Evolutionary conservation across 2,888 invertebrate species (phyloP).

Genomic region (Cheilosia scutellata): DNA sequence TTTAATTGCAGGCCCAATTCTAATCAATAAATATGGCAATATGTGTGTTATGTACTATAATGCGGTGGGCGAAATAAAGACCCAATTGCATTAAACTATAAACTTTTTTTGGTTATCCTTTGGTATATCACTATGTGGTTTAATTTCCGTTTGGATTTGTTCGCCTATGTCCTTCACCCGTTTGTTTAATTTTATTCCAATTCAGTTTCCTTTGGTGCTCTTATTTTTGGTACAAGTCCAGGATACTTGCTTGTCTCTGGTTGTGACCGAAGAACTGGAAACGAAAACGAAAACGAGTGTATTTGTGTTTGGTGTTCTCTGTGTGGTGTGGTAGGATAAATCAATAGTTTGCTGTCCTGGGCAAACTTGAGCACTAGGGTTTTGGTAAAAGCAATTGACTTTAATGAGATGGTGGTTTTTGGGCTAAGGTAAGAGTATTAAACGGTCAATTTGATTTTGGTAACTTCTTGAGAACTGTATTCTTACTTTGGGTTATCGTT

Average conservation of each 20-base stretch:
- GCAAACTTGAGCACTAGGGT: slow-evolving; percentile 18
- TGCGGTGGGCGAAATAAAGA: slow-evolving; percentile 15
- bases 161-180: background rate
- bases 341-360: slow-evolving; percentile 54
- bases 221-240: background rate
- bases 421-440: slow-evolving; percentile 20
- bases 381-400: slow-evolving; percentile 53
- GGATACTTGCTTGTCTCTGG: background rate
- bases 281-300: background rate
- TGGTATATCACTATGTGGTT: slow-evolving; percentile 15
- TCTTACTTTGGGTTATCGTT: too few species aligned
- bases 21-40: slow-evolving; percentile 49
- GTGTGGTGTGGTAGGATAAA: slow-evolving; percentile 20
- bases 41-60: background rate
- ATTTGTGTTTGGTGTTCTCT: background rate
- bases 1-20: slow-evolving; percentile 20
- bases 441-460: slow-evolving; percentile 55
- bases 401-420: slow-evolving; percentile 54
- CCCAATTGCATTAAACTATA: slow-evolving; percentile 52
- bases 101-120: slow-evolving; percentile 17
- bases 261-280: slow-evolving; percentile 17
- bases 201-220: background rate
- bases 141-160: slow-evolving; percentile 42
- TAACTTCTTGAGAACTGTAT: background rate
- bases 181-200: slow-evolving; percentile 4